Percentiles rank a stretch among this genome's conserved stretches.
These are phyloP conservation scores for Vulpes vulpes DNA, from an alignment of 2,113 vertebrate species.

Conservation along the genomic window DNA sequence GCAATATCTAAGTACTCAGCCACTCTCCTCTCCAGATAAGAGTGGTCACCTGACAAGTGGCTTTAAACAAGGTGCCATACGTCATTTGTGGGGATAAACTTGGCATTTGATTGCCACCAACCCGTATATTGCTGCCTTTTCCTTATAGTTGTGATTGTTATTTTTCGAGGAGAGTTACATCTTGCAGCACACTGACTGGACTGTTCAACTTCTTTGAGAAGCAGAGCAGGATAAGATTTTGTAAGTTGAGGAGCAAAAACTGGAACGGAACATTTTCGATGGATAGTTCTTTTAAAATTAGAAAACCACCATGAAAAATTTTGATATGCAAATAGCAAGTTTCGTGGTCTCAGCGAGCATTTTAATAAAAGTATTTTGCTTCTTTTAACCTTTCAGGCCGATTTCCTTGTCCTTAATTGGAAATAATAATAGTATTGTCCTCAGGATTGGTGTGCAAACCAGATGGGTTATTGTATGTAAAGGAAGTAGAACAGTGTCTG, in stretches of 20 bases:
- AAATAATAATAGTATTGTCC: background rate
- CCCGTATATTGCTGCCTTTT: background rate
- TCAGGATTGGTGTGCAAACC: background rate
- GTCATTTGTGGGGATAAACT: background rate
- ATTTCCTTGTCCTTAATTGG: background rate
- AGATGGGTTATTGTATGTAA: background rate
- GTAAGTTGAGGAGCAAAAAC: background rate
- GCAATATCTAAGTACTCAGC: background rate
- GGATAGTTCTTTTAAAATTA: background rate
- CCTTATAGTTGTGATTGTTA: background rate
- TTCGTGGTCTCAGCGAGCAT: background rate
- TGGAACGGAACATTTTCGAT: background rate
- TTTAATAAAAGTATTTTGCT: background rate
- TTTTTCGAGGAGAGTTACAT: background rate
- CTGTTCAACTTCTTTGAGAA: conserved; percentile 11
- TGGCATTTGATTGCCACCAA: background rate
- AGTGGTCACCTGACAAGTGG: background rate
- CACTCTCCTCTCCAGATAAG: background rate
- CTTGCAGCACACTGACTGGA: background rate
- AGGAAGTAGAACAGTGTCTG: background rate
- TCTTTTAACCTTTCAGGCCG: background rate
- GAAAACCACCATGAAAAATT: background rate
- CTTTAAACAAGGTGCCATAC: background rate
- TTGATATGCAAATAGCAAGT: background rate
- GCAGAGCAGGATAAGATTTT: background rate